Base-by-base conservation (phyloP, 2,888 invertebrate species). In the Portevinia maculata region DNA sequence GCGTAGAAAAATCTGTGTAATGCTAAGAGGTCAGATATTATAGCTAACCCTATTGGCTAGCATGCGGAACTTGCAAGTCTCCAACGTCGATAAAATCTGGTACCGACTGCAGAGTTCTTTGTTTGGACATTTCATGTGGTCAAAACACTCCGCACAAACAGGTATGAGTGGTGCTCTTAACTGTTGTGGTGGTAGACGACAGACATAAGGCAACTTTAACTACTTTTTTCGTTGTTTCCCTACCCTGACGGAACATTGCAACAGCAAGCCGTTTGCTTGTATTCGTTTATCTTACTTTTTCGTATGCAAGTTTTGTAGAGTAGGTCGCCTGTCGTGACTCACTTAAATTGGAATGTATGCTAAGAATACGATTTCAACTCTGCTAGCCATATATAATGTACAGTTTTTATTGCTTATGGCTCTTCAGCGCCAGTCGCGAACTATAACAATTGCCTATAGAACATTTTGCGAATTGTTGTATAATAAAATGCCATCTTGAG, bases 301-400 rank as follows among this genome's bases (percentile, higher is more conserved):
- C 41, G 65, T 78, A 78, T 78, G 78, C 71, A 83, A 67, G 83
- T 57, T 83, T 83, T 83, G 67, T 83, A 73, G 83, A 83, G 83
- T 83, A 83, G 83, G 83, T 83, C 83, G 83, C 71, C 71, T 67
- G 55, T 83, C 83, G 83, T 83, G 83, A 83, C 78, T 83, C 83
- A 83, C 78, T 78, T 83, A 78, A 83, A 83, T 83, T 69, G 83
- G 83, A 83, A 83, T 83, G 83, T 73, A 73, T 83, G 83, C 78
- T 76, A 60, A 65, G 65, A 83, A 83, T 67, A 83, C 65, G 60
- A 76, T 60, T 65, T 73, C 76, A 50, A 60, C 59, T 75, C 70
- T 62, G 11, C 24, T 62, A 76, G 64, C 37, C 71, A 78, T 67
- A 78, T 48, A n/a, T n/a, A n/a, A n/a, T 67, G 65, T 78, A 83